Evolutionary conservation across 2,888 invertebrate species (phyloP), one percentile per base, ranked within the genome.

Genomic region (Trimorus sp.): DNA sequence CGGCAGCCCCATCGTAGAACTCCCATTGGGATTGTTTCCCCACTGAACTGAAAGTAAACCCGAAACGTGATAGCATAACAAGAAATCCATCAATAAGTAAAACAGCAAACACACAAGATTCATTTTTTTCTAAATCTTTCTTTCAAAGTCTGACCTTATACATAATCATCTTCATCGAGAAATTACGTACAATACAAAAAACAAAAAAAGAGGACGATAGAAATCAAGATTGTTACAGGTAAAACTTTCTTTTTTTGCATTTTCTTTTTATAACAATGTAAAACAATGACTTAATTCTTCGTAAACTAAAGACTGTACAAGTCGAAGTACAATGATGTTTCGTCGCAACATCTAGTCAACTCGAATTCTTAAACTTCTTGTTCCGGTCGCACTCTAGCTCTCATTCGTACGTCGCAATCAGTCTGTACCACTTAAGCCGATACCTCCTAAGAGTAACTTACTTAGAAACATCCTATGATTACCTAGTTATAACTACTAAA

Each of bases 231-330:
- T 77, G 73, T 80, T 84, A 84, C 81, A 63, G 62, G 79, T 84
- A 84, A 82, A 83, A 84, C 74, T 84, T 82, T 83, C 78, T 83
- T 85, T 74, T 84, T 79, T 79, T 84, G 76, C 82, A 81, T 81
- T 79, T 82, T 80, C 83, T 83, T 85, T 82, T 85, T 87, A 83
- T 89, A 89, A 89, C 88, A 89, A 89, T 89, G 86, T 89, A 89
- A 90, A 89, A 89, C 90, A 89, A 90, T 89, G 89, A 89, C 89
- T 88, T 88, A 89, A 89, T 88, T 87, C 88, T 88, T 89, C 86
- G 85, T 85, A 87, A 88, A 87, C 87, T 86, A 88, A 89, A 85
- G 88, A 88, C 90, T 90, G 89, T 90, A 89, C 89, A 90, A 89
- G 88, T 89, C 88, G 88, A 88, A 89, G 87, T 89, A 89, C 86